Evolutionary conservation across 2,113 vertebrate species (phyloP), one percentile per base, ranked within the genome.

Genomic region (Heteronetta atricapilla): DNA sequence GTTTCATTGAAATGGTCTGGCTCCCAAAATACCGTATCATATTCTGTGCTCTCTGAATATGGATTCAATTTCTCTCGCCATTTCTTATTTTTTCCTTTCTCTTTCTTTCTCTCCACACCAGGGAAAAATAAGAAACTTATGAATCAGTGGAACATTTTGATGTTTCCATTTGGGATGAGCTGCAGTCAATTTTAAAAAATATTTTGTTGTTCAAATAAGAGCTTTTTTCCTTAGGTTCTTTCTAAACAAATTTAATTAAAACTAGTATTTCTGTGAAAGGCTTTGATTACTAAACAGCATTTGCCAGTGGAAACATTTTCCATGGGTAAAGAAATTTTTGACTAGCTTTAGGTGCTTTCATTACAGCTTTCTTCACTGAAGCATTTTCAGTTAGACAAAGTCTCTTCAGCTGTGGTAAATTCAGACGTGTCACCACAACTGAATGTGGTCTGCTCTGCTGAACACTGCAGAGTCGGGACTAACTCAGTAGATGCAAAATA

Each of bases 21-120:
- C 56, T 56, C 2, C 22, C 5, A 58, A 1, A 46, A 58, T 21
- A 50, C 4, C 6, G 13, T 0, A 2, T 66, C 21, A 28, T 28
- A 44, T 13, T 73, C 79, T 64, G 3, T 29, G 79, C 33, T 74
- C 33, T 74, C 29, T 67, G 56, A 21, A 28, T 59, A 13, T 3
- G 11, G 21, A 3, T 79, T 68, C 22, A 4, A 33, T 22, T 67
- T 87, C 14, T 80, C 16, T 81, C 33, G 6, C 3, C 3, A 6
- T 66, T 52, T 81, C 17, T 74, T 53, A 6, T 20, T 72, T 80
- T 31, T 2, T 64, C 10, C n/a, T 66, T 64, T 62, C 13, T 31
- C 8, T 50, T 82, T 20, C 19, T 64, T 78, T 83, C 6, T 80
- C 13, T 5, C 8, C 2, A 5, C 1, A 16, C 3, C 7, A 2